phyloP scores from a whole-genome alignment of 2,888 invertebrate genomes.

The Dicyrtomina minuta region DNA sequence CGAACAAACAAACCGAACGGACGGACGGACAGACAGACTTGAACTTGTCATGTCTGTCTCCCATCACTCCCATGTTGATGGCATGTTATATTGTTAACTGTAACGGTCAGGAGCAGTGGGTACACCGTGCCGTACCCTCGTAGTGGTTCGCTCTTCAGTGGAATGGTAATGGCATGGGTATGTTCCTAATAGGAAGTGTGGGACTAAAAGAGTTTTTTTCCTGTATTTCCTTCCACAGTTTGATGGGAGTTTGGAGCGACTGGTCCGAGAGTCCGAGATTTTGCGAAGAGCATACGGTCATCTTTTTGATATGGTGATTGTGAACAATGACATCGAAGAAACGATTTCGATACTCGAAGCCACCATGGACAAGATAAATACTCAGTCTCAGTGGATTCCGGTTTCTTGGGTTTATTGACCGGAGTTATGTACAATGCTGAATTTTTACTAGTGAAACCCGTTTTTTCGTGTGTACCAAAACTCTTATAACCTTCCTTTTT shows the following conservation, averaged over 20 bases:
- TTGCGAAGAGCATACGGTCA: conserved; percentile 96
- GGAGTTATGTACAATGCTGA: not conserved
- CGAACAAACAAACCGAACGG: too few relatives aligned
- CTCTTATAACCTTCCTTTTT: not conserved
- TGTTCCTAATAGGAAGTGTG: too few relatives aligned
- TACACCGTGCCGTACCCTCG: too few relatives aligned
- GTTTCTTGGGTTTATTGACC: conserved; percentile 62
- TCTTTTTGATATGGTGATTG: conserved; percentile 95
- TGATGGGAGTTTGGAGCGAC: conserved; percentile 93
- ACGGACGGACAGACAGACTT: too few relatives aligned
- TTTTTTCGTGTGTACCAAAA: conserved; percentile 2
- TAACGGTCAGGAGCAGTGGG: too few relatives aligned
- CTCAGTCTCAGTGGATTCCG: conserved; percentile 94
- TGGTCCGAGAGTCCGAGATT: conserved; percentile 95
- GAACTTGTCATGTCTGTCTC: too few relatives aligned
- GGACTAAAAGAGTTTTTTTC: too few relatives aligned
- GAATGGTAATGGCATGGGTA: too few relatives aligned
- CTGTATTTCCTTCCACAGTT: conserved; percentile 67
- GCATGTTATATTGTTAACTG: too few relatives aligned
- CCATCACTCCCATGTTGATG: too few relatives aligned
- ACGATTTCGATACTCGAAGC: conserved; percentile 90
- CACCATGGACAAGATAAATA: conserved; percentile 85
- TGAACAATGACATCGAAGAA: conserved; percentile 99
- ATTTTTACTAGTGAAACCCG: not conserved
- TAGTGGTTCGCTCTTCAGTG: too few relatives aligned